Base-by-base conservation (phyloP, 2,888 invertebrate species). In the Cryptus armator region DNA sequence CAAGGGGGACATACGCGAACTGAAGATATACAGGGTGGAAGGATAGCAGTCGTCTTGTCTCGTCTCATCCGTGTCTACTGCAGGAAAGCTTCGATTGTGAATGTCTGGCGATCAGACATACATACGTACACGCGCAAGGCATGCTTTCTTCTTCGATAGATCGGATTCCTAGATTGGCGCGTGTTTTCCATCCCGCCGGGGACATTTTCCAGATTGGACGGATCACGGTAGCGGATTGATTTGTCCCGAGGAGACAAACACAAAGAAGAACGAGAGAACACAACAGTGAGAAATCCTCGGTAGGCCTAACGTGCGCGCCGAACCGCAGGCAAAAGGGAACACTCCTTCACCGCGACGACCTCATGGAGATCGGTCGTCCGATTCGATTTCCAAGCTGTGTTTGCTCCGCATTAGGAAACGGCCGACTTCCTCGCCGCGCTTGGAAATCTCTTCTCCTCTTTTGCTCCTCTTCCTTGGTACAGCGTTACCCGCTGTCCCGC, bases 321-420 rank as follows among this genome's bases (percentile, higher is more conserved):
- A 81, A 81, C 46, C 72, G 67, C 44, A 56, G 66, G 19, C 66
- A 72, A 48, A 12, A 68, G 62, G 24, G 56, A 48, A 78, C 68
- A 70, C 81, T 14, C 24, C 53, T 70, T 46, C 70, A 29, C 74
- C 70, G 70, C 43, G 67, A 68, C 77, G 74, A 78, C 81, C 79
- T 85, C 37, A 37, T 37, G 76, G 82, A 87, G 90, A 90, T 90
- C 89, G 89, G 88, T 86, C 86, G 84, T 81, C 86, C 86, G 90
- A 90, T 90, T 89, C 85, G 87, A 87, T 86, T 80, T 88, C 85
- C 84, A 88, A 37, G 88, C 88, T 89, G 89, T 89, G 87, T 90
- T 90, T 90, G 89, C 89, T 85, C 87, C 87, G 90, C 89, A 90
- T 90, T 89, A 89, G 88, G 87, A 89, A 88, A 89, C 89, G 85